These are phyloP conservation scores for Cosmopolites sordidus DNA, from an alignment of 2,888 invertebrate genomes.

Conservation along the genomic window DNA sequence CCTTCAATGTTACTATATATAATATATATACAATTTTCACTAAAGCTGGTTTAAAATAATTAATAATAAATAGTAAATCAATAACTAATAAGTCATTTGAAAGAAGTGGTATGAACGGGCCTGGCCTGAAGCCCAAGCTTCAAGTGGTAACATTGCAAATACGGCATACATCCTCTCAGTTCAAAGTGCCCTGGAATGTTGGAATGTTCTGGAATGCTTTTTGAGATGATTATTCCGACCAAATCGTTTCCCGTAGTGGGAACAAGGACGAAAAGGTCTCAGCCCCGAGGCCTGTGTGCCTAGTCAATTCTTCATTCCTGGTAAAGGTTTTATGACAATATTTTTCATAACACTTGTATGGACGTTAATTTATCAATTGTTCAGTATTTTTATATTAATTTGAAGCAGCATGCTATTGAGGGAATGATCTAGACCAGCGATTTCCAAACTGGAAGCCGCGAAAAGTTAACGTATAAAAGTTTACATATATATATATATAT, in stretches of 20 bases:
- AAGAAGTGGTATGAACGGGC: slow-evolving; percentile 32
- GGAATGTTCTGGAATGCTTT: slow-evolving; percentile 87
- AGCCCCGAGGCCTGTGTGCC: slow-evolving; percentile 84
- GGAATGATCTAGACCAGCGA: no score
- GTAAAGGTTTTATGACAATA: slow-evolving; percentile 88
- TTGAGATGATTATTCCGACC: slow-evolving; percentile 92
- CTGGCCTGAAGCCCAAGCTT: slow-evolving; percentile 41
- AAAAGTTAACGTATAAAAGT: no score
- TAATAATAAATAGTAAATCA: no score
- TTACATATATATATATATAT: no score
- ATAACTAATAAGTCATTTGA: slow-evolving; percentile 36
- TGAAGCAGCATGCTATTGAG: no score
- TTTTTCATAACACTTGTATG: slow-evolving; percentile 80
- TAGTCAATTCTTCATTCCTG: slow-evolving; percentile 84
- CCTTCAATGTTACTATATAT: no score
- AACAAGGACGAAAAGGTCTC: slow-evolving; percentile 80
- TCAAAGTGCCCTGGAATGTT: slow-evolving; percentile 54
- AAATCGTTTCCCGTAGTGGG: slow-evolving; percentile 86
- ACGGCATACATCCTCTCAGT: slow-evolving; percentile 50
- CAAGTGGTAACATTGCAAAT: slow-evolving; percentile 46
- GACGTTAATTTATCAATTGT: no score
- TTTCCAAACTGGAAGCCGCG: no score
- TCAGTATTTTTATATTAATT: no score
- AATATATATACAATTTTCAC: no score
- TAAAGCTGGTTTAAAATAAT: no score